Evolutionary conservation across 2,797 vertebrate species (phyloP).

Genomic region (Schizothorax lantsangensis): DNA sequence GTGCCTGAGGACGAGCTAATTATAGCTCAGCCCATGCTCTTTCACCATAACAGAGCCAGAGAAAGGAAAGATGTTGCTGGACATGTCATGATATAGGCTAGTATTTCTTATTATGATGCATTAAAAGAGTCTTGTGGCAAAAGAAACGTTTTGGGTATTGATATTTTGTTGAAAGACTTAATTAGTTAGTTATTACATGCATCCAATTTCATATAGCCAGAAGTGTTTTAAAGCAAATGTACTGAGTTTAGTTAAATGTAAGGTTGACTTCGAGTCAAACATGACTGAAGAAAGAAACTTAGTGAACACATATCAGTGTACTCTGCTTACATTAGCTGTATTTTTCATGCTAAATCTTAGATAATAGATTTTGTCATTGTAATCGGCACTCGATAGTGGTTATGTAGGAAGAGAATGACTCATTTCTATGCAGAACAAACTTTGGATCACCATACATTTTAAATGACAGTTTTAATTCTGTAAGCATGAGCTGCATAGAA

Average conservation of each 20-base stretch:
- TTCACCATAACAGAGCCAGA: slow-evolving; percentile 19
- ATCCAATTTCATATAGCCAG: not conserved
- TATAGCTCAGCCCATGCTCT: slow-evolving; percentile 37
- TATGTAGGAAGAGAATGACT: slow-evolving; percentile 5
- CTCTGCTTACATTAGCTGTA: not conserved
- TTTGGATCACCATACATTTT: slow-evolving; percentile 6
- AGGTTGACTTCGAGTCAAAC: not conserved
- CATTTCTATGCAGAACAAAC: slow-evolving; percentile 18
- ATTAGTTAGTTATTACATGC: not conserved
- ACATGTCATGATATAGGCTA: not conserved
- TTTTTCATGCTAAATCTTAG: not conserved
- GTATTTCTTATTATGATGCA: slow-evolving; percentile 1
- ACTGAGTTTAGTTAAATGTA: not conserved
- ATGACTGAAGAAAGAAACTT: not conserved
- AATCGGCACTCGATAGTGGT: not conserved
- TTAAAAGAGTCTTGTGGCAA: not conserved
- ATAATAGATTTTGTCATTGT: slow-evolving; percentile 19
- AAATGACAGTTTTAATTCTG: slow-evolving; percentile 35
- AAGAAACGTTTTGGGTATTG: not conserved
- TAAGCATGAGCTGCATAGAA: slow-evolving; percentile 19
- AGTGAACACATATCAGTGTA: not conserved
- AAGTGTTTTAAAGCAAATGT: not conserved
- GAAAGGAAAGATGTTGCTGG: not conserved
- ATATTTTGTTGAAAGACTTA: not conserved
- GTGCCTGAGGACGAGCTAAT: slow-evolving; percentile 25